These are phyloP conservation scores for Periplaneta americana DNA, from an alignment of 1,140 invertebrate genomes.

Conservation along the genomic window DNA sequence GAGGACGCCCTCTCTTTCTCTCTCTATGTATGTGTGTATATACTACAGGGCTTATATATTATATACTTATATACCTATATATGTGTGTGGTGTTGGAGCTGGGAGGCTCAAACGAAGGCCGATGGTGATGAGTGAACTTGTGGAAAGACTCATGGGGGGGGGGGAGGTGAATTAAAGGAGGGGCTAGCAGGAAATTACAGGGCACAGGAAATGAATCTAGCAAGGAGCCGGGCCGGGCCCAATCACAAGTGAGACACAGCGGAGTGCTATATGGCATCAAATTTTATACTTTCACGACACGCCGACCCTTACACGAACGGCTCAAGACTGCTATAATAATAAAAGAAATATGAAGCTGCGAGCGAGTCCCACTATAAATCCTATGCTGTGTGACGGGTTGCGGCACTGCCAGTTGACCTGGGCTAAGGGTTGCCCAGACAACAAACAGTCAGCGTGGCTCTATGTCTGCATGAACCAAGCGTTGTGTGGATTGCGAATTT, in stretches of 20 bases:
- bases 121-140: no score
- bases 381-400: neutral
- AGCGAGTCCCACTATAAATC: neutral
- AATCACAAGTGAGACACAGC: neutral
- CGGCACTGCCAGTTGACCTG: neutral
- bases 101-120: neutral
- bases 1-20: no score
- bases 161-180: neutral
- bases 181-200: neutral
- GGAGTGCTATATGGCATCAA: neutral
- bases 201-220: neutral
- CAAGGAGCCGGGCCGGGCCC: neutral
- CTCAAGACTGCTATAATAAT: neutral
- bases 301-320: neutral
- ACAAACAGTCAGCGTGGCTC: no score
- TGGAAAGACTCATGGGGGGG: neutral
- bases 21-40: no score
- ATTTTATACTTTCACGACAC: neutral
- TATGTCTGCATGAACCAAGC: no score
- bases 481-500: no score
- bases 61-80: no score
- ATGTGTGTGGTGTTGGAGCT: no score
- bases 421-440: no score
- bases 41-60: no score
- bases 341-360: neutral